phyloP scores from a whole-genome alignment of 2,113 vertebrate species.

The Leptobrachium ailaonicum region DNA sequence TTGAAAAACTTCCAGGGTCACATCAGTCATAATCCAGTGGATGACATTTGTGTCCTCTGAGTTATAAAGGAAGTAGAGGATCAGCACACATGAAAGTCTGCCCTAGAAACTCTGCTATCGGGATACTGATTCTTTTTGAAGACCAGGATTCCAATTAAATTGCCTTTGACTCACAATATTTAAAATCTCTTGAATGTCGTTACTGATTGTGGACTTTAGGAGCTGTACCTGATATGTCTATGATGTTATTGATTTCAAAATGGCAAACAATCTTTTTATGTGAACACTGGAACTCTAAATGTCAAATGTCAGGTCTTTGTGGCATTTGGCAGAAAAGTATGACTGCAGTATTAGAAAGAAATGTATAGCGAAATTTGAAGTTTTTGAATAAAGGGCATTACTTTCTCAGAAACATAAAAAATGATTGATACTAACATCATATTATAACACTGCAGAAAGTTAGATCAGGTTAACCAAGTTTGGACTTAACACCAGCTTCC shows the following conservation, averaged over 20 bases:
- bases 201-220: conserved; percentile 1
- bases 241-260: background rate
- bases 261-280: background rate
- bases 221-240: background rate
- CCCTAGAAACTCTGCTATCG: conserved; percentile 31
- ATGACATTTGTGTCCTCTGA: conserved; percentile 2
- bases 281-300: background rate
- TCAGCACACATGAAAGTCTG: conserved; percentile 18
- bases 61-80: conserved; percentile 4
- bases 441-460: too few relatives aligned
- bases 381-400: too few relatives aligned
- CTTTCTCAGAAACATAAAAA: too few relatives aligned
- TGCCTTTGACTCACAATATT: conserved; percentile 24
- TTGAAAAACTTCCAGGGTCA: conserved; percentile 12
- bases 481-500: too few relatives aligned
- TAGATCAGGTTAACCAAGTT: too few relatives aligned
- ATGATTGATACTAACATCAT: too few relatives aligned
- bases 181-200: conserved; percentile 37
- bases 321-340: background rate
- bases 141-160: conserved; percentile 16
- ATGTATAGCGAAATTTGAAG: too few relatives aligned
- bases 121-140: conserved; percentile 28
- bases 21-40: conserved; percentile 15
- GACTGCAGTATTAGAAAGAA: too few relatives aligned
- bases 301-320: background rate